Evolutionary conservation across 1,140 invertebrate species (phyloP), one percentile per base, ranked within the genome.

Genomic region (Nephila pilipes): DNA sequence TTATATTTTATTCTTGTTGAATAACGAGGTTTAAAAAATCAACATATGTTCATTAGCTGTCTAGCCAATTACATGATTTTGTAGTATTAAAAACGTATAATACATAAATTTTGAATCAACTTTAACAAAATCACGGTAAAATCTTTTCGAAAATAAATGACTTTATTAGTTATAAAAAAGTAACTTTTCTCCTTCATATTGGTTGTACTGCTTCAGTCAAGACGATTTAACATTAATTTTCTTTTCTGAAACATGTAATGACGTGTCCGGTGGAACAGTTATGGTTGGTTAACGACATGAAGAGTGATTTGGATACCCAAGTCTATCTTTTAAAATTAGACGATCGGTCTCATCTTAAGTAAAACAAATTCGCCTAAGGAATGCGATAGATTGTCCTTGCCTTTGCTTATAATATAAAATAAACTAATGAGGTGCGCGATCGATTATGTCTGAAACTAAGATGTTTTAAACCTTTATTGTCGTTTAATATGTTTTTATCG

Each of bases 281-380:
- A 16, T 55, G 58, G 57, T 87, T 38, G 85, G 85, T 36, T 25
- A 87, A 36, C 58, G 57, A 36, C 38, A 38, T 60, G 57, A 87
- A 87, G 85, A 87, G 6, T 87, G 57, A 60, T 63, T 60, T 36
- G 57, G 22, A 60, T 36, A 75, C 18, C 29, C 36, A 36, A n/a
- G 32, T 14, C 69, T 16, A 75, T 32, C 69, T 75, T 36, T 32
- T 75, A 36, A 29, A 18, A 14, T 18, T 32, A n/a, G 18, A 16
- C 14, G 29, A 29, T 36, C 69, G 69, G 18, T 75, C 29, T 36
- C 16, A 18, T 18, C 16, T 12, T 29, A 36, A 75, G 32, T 18
- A 75, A 36, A 75, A 75, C 36, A 29, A 75, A 75, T 75, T 75
- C 32, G 14, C 69, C 18, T 4, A 32, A 14, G 29, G 69, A 75